Base-by-base conservation (phyloP, 2,113 vertebrate genomes). In the Embiotoca jacksoni region DNA sequence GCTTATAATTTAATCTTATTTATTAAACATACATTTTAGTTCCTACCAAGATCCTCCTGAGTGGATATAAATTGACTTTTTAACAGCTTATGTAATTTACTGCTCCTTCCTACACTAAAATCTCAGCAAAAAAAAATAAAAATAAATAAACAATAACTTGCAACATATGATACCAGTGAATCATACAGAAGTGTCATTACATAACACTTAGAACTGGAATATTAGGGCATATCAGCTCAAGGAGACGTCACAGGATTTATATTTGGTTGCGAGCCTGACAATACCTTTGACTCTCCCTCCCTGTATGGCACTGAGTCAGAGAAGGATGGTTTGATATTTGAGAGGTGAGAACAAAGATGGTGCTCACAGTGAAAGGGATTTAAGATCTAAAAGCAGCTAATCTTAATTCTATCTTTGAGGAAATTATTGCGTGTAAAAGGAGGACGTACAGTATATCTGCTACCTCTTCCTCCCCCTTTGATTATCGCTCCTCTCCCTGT, bases 161-260 rank as follows among this genome's bases (percentile, higher is more conserved):
- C 53, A 61, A 80, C 55, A 67, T 69, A 78, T 64, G 57, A 88
- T 66, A 49, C 80, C 47, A 63, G 11, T 72, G 63, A 75, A 82
- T 87, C 75, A 79, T 36, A 70, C 71, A 75, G 54, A 67, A 76
- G 72, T 75, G 44, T 37, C 53, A 67, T 90, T 87, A 82, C 59
- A 68, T 87, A 88, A 91, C 75, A 52, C 57, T 57, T 71, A 59
- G 49, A 82, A 82, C 37, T 71, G 61, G 62, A 83, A 88, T 86
- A 84, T 88, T 77, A 78, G 71, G 67, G 66, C 79, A 82, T 57
- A 76, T 80, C 47, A 56, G 77, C 77, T 65, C 5, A 50, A 73
- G 41, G 72, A 88, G 73, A 88, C 78, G 78, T 90, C 91, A 87
- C 82, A 54, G 59, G 77, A 80, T 87, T 88, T 87, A 79, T 82